Evolutionary conservation across 2,797 vertebrate genomes (phyloP).

Genomic region (Vespertilio murinus): DNA sequence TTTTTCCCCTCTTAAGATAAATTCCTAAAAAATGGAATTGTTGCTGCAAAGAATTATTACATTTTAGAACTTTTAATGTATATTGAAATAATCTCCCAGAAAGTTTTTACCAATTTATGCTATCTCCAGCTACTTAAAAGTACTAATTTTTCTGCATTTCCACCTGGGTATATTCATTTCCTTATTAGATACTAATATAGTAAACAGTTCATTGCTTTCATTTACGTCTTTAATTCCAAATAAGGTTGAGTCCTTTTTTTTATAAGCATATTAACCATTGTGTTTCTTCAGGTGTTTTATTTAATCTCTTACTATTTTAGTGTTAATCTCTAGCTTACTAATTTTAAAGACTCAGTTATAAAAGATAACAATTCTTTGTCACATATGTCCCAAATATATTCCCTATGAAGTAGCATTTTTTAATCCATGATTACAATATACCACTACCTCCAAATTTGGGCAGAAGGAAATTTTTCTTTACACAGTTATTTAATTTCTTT

Average conservation of each 20-base stretch:
- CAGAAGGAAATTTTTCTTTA: neutral
- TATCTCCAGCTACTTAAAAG: neutral
- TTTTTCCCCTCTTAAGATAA: neutral
- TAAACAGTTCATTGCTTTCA: conserved; percentile 1
- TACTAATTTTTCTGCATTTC: neutral
- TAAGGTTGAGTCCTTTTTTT: neutral
- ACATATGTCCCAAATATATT: neutral
- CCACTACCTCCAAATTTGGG: neutral
- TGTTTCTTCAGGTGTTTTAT: neutral
- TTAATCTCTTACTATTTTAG: neutral
- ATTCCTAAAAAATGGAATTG: neutral
- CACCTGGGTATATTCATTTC: neutral
- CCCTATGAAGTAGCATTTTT: neutral
- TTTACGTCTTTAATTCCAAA: conserved; percentile 9
- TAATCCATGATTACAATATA: neutral
- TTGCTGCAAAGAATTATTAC: neutral
- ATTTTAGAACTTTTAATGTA: neutral
- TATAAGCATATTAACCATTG: neutral
- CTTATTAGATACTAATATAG: neutral
- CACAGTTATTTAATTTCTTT: neutral
- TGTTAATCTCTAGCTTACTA: neutral
- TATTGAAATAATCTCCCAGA: neutral
- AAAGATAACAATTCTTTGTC: neutral
- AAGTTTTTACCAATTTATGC: neutral
- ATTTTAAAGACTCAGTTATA: conserved; percentile 12